These are phyloP conservation scores for Omphaloscelis lunosa DNA, from an alignment of 2,888 invertebrate species.

Conservation along the genomic window DNA sequence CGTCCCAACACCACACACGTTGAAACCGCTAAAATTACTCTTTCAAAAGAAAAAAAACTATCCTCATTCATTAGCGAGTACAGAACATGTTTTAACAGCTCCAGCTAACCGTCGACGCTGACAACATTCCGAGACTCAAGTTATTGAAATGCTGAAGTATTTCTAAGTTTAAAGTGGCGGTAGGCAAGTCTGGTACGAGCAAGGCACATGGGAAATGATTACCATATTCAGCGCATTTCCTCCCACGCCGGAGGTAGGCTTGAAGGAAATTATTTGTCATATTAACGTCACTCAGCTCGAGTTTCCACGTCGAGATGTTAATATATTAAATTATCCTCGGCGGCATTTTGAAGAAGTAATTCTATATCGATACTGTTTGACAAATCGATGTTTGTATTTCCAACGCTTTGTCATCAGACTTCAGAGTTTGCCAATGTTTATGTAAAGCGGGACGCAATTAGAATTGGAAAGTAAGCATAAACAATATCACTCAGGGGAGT, in stretches of 20 bases:
- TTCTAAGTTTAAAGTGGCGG: conserved; percentile 81
- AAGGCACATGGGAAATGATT: conserved; percentile 86
- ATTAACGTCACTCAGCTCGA: conserved; percentile 87
- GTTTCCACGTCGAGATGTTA: conserved; percentile 84
- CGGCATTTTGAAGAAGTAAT: conserved; percentile 77
- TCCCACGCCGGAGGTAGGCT: conserved; percentile 80
- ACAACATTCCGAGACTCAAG: conserved; percentile 52
- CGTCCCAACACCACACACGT: conserved; percentile 9
- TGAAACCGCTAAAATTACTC: conserved; percentile 19
- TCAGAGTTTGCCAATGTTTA: conserved; percentile 61
- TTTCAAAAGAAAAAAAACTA: conserved; percentile 47
- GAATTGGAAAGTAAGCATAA: conserved; percentile 42
- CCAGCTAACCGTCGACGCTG: conserved; percentile 30
- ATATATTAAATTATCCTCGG: conserved; percentile 85
- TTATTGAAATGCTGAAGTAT: conserved; percentile 77
- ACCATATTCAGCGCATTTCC: conserved; percentile 88
- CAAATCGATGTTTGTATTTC: conserved; percentile 65
- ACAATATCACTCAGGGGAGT: conserved; percentile 43
- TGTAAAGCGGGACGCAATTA: conserved; percentile 54
- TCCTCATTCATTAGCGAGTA: conserved; percentile 43
- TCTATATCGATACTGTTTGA: conserved; percentile 73
- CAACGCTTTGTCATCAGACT: conserved; percentile 60
- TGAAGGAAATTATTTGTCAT: conserved; percentile 89
- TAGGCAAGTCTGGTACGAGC: conserved; percentile 71
- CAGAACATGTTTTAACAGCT: conserved; percentile 37